Conservation (phyloP, 2,888 invertebrate genomes). For the Drosophila neutralis region DNA sequence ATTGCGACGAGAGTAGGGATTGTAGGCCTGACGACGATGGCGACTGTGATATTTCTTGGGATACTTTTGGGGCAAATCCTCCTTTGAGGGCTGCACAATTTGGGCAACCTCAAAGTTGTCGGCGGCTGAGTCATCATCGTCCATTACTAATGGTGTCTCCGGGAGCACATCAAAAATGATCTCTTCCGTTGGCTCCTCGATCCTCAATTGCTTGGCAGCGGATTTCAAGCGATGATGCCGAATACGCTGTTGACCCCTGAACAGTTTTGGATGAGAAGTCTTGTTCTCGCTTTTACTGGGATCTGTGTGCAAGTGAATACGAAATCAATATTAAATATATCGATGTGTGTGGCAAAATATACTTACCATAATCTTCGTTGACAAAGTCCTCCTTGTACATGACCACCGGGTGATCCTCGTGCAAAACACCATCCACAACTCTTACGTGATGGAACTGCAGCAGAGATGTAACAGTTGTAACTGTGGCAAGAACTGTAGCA, state of each 20-base stretch:
- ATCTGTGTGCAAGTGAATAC: constrained; percentile 41
- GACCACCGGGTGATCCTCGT: constrained; percentile 81
- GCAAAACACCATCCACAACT: constrained; percentile 67
- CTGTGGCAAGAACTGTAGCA: neutral
- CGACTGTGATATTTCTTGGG: constrained; percentile 79
- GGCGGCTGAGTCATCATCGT: constrained; percentile 52
- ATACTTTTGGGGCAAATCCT: constrained; percentile 59
- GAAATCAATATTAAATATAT: neutral
- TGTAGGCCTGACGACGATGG: constrained; percentile 68
- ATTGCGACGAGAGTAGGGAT: constrained; percentile 4
- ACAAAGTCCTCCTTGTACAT: constrained; percentile 84
- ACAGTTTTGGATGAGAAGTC: constrained; percentile 40
- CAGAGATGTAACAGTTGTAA: neutral
- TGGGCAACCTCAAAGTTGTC: constrained; percentile 58
- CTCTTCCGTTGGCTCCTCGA: constrained; percentile 63
- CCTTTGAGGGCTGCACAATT: constrained; percentile 59
- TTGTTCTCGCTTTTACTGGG: constrained; percentile 65
- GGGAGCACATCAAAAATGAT: constrained; percentile 80
- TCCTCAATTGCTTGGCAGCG: constrained; percentile 8
- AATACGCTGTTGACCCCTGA: constrained; percentile 56
- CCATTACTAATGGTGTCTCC: constrained; percentile 63
- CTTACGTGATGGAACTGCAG: constrained; percentile 75
- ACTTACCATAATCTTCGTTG: constrained; percentile 81
- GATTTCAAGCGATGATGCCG: constrained; percentile 62
- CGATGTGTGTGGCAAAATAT: neutral